Conservation (phyloP, 2,113 vertebrate species). For the Puffinus mauretanicus region DNA sequence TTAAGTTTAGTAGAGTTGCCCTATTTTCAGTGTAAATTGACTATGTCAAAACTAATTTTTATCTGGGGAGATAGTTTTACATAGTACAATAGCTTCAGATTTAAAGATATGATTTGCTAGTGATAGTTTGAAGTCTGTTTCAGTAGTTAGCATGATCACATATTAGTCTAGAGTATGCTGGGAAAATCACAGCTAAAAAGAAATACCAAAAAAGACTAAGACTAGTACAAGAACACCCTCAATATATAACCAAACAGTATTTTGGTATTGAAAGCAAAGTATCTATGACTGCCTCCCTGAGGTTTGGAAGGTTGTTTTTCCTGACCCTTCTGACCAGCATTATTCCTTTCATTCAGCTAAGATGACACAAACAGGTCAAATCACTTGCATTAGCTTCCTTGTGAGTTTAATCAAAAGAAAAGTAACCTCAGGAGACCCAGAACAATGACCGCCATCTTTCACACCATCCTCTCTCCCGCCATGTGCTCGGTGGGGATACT, state of each 20-base stretch:
- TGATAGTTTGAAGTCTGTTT: not conserved
- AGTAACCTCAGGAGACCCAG: not conserved
- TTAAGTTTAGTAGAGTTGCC: not conserved
- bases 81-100: not conserved
- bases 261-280: not conserved
- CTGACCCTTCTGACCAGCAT: not conserved
- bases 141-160: not conserved
- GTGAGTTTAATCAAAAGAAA: not conserved
- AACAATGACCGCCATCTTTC: not conserved
- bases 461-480: not conserved
- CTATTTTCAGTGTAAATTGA: not conserved
- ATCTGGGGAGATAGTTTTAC: not conserved
- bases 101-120: not conserved
- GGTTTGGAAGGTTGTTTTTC: not conserved
- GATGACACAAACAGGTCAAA: not conserved
- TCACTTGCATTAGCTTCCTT: not conserved
- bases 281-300: not conserved
- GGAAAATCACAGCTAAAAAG: not conserved
- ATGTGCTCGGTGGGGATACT: not conserved
- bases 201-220: not conserved
- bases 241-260: not conserved
- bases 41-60: not conserved
- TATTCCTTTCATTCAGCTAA: not conserved
- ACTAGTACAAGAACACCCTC: not conserved
- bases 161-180: not conserved